phyloP scores from a whole-genome alignment of 2,113 vertebrate species.

The Myotis davidii region DNA sequence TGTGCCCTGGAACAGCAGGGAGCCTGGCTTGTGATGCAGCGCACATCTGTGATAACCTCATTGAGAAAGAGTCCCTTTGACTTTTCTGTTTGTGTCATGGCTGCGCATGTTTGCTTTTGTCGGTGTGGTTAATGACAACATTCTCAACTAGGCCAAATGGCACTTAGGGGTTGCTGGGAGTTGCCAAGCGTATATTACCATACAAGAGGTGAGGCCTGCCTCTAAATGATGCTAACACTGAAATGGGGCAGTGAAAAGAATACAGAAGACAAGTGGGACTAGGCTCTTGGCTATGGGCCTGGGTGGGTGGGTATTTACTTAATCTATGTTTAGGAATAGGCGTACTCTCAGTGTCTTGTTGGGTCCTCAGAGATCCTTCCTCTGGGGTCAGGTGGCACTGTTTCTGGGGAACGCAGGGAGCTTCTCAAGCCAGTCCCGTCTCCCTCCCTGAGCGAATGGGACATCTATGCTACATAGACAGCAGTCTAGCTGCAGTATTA shows the following conservation, averaged over 20 bases:
- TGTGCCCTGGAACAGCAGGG: neutral
- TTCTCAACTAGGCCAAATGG: neutral
- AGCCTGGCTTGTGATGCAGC: accelerated
- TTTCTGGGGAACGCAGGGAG: neutral
- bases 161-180: neutral
- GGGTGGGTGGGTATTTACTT: neutral
- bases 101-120: neutral
- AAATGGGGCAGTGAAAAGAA: neutral
- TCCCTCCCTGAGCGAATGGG: neutral
- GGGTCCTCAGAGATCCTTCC: neutral
- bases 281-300: neutral
- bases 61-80: neutral
- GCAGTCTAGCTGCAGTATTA: neutral
- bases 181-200: neutral
- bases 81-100: neutral
- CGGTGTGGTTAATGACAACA: neutral
- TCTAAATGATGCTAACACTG: neutral
- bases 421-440: neutral
- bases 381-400: neutral
- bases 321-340: neutral
- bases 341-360: neutral
- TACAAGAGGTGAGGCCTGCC: neutral
- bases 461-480: neutral
- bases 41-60: neutral
- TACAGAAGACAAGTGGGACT: neutral